phyloP scores from a whole-genome alignment of 2,113 vertebrate genomes.

The Eolophus roseicapilla region DNA sequence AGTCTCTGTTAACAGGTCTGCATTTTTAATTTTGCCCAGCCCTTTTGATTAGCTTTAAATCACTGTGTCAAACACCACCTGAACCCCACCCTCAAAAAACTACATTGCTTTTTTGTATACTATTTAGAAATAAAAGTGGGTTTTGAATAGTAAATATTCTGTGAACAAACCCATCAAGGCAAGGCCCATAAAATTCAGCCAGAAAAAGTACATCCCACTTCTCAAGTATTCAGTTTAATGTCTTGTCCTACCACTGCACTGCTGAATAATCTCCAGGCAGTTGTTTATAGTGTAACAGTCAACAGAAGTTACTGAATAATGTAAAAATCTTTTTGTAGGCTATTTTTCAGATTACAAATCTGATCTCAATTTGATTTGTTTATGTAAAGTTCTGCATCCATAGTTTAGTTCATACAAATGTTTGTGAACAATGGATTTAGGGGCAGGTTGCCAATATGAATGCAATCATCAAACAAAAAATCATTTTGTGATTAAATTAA shows the following conservation, averaged over 20 bases:
- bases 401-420: neutral
- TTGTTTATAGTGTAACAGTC: neutral
- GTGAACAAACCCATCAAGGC: neutral
- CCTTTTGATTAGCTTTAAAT: neutral
- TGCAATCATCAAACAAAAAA: constrained; percentile 1
- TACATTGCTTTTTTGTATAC: neutral
- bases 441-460: neutral
- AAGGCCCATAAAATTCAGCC: neutral
- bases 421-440: neutral
- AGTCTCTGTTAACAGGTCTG: neutral
- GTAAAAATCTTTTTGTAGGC: neutral
- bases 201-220: neutral
- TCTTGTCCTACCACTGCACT: neutral
- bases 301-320: neutral
- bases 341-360: neutral
- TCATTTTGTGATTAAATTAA: constrained; percentile 2
- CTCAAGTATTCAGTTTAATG: neutral
- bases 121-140: neutral
- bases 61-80: neutral
- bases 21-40: neutral
- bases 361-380: neutral
- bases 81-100: neutral
- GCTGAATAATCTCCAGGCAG: neutral
- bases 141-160: neutral
- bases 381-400: neutral